These are phyloP conservation scores for Lumbricus terrestris DNA, from an alignment of 2,888 invertebrate species.

Conservation along the genomic window DNA sequence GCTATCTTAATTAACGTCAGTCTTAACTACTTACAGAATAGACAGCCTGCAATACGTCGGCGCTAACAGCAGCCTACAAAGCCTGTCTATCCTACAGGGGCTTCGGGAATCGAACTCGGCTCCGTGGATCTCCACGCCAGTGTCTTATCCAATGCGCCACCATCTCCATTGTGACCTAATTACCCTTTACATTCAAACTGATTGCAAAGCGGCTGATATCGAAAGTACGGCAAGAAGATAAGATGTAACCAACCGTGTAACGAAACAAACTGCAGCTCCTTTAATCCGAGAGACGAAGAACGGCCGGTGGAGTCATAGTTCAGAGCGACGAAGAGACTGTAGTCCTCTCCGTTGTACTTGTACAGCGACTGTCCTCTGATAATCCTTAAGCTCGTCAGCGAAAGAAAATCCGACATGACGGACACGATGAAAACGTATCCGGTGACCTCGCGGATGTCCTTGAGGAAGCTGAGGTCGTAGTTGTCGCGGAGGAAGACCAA, in stretches of 20 bases:
- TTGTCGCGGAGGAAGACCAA: slow-evolving; percentile 81
- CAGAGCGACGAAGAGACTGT: slow-evolving; percentile 51
- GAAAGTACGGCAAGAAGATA: not conserved
- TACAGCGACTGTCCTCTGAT: slow-evolving; percentile 89
- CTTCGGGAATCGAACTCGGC: too few relatives aligned
- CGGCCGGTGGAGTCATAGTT: slow-evolving; percentile 40
- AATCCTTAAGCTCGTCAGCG: slow-evolving; percentile 85
- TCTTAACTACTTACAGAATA: too few relatives aligned
- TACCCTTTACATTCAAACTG: too few relatives aligned
- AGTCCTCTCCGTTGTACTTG: slow-evolving; percentile 72
- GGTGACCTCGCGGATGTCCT: slow-evolving; percentile 80
- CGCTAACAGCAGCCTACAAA: too few relatives aligned
- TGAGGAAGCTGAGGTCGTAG: slow-evolving; percentile 84
- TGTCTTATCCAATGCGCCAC: too few relatives aligned
- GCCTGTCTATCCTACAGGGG: too few relatives aligned
- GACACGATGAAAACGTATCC: slow-evolving; percentile 93
- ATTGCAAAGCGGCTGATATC: too few relatives aligned
- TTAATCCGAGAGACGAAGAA: slow-evolving; percentile 41
- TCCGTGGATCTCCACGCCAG: too few relatives aligned
- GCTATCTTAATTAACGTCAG: too few relatives aligned
- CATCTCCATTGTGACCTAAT: too few relatives aligned
- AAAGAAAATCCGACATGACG: slow-evolving; percentile 80
- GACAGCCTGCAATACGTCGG: too few relatives aligned
- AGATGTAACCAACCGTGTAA: slow-evolving; percentile 45
- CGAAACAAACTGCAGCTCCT: slow-evolving; percentile 47